These are phyloP conservation scores for Pantelozetes paolii DNA, from an alignment of 2,888 invertebrate genomes.

Conservation along the genomic window DNA sequence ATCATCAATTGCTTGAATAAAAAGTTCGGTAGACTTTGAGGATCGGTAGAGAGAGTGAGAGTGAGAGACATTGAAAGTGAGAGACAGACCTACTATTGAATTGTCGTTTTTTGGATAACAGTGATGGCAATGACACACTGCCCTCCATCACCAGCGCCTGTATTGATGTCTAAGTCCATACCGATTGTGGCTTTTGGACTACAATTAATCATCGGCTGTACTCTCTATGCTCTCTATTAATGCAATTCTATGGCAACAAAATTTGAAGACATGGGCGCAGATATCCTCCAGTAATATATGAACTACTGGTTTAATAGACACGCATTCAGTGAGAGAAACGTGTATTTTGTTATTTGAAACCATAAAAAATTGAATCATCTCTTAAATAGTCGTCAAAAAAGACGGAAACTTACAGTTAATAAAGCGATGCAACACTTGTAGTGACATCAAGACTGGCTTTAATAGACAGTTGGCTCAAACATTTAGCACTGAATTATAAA, in stretches of 20 bases:
- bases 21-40: constrained; percentile 3
- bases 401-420: constrained; percentile 22
- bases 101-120: constrained; percentile 25
- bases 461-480: neutral
- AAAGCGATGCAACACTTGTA: constrained; percentile 37
- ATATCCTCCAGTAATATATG: neutral
- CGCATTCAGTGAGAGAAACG: neutral
- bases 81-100: constrained; percentile 25
- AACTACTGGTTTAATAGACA: constrained; percentile 28
- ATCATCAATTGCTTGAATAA: constrained; percentile 25
- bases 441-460: constrained; percentile 25
- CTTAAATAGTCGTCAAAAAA: neutral
- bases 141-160: constrained; percentile 21
- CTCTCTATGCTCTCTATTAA: constrained; percentile 29
- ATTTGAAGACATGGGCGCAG: constrained; percentile 23
- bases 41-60: no score
- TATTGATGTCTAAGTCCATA: constrained; percentile 30
- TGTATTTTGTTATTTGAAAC: constrained; percentile 21
- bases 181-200: constrained; percentile 35
- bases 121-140: constrained; percentile 38
- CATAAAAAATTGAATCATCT: constrained; percentile 33
- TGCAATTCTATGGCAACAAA: neutral
- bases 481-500: neutral
- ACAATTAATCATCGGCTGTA: constrained; percentile 32
- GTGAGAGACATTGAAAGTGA: constrained; percentile 15